These are phyloP conservation scores for Drosophila planitibia DNA, from an alignment of 2,888 invertebrate genomes.

Conservation along the genomic window DNA sequence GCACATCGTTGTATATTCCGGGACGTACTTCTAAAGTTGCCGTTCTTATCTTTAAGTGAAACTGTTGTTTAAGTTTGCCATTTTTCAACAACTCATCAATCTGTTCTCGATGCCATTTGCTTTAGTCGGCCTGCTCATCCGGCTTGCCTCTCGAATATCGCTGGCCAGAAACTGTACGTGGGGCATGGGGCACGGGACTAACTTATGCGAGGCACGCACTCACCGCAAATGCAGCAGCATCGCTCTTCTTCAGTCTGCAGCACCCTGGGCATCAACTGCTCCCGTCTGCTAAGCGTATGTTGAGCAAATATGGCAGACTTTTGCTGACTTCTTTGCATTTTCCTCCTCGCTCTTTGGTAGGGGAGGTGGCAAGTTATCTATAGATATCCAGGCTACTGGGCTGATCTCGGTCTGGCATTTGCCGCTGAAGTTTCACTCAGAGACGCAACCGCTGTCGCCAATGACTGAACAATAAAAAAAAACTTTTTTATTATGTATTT, in stretches of 20 bases:
- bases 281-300: constrained; percentile 40
- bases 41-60: constrained; percentile 45
- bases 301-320: constrained; percentile 69
- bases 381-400: background rate
- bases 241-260: constrained; percentile 71
- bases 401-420: constrained; percentile 10
- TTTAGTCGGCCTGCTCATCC: constrained; percentile 50
- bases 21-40: constrained; percentile 19
- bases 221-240: constrained; percentile 80
- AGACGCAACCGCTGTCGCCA: constrained; percentile 65
- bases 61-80: constrained; percentile 81
- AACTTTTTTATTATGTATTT: constrained; percentile 80
- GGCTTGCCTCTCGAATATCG: constrained; percentile 29
- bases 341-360: constrained; percentile 4
- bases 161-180: constrained; percentile 27
- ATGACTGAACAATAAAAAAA: constrained; percentile 46
- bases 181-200: constrained; percentile 38
- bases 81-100: constrained; percentile 82
- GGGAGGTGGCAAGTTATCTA: background rate
- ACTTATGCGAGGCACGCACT: constrained; percentile 80
- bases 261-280: constrained; percentile 50
- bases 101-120: constrained; percentile 67
- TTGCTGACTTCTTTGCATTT: constrained; percentile 56
- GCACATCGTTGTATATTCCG: constrained; percentile 47
- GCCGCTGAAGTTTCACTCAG: constrained; percentile 56